Base-by-base conservation (phyloP, 1,140 invertebrate species). In the Pseudomyrmex flavicornis region DNA sequence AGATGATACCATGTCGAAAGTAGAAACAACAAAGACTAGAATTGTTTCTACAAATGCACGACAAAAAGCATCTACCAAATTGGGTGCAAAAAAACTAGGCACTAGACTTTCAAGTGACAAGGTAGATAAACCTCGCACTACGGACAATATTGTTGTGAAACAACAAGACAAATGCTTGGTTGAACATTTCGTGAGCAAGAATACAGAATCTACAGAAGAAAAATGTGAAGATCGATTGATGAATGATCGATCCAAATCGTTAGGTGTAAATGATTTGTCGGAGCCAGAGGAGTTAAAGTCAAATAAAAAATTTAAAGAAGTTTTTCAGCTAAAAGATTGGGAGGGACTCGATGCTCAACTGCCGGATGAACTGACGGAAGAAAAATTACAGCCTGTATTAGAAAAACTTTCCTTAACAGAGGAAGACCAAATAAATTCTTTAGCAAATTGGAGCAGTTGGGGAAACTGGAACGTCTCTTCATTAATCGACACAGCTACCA, bases 401-500 rank as follows among this genome's bases (percentile, higher is more conserved):
- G 88, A 93, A 54, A 92, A 86, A 80, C 59, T 90, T 9, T 77
- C 91, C 10, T 74, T 73, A 17, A 69, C 56, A 3, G 82, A 62
- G 0, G 58, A 82, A 63, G 86, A 88, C 48, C 62, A 85, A 2
- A 80, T 89, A 1, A 82, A 46, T 56, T 61, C 85, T 62, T 82
- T 46, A 7, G 83, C 13, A 4, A 88, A 88, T 50, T 97, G 96
- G 96, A 95, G 94, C 65, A 92, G 94, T 46, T 97, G 97, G 96
- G 96, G 97, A 82, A 94, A 92, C 50, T 95, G 95, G 94, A 96
- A 96, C 73, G 96, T 97, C 13, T 95, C 96, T 61, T 97, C 97
- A 0, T 91, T 98, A 2, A 91, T 98, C 17, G 97, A 95, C 80
- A 96, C 96, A 17, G 97, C 97, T 3, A 95, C 96, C 26, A 96